These are phyloP conservation scores for Clytia hemisphaerica DNA, from an alignment of 30 jellyfish, hydroid and myxozoan species.

Conservation along the genomic window DNA sequence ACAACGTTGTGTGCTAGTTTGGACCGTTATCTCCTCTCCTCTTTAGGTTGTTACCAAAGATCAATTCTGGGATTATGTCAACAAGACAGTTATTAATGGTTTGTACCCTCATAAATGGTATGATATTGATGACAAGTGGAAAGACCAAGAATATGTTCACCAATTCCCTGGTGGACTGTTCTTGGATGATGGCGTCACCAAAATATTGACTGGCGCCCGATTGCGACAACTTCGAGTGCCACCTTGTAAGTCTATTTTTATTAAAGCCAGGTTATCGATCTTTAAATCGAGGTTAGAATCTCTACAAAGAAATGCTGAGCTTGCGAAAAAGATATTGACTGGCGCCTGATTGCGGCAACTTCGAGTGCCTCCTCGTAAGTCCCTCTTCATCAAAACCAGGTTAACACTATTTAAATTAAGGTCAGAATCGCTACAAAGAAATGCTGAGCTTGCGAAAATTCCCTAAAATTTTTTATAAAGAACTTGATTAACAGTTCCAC, in stretches of 20 bases:
- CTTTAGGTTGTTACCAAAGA: constrained; percentile 60
- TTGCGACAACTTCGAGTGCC: constrained; percentile 81
- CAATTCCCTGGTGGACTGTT: constrained; percentile 83
- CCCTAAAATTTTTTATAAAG: too few relatives aligned
- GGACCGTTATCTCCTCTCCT: too few relatives aligned
- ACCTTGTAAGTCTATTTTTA: constrained; percentile 46
- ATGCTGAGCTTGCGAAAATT: too few relatives aligned
- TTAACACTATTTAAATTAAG: too few relatives aligned
- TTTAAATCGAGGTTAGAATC: neutral
- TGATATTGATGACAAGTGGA: neutral
- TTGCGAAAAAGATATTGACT: too few relatives aligned
- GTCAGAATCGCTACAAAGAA: neutral
- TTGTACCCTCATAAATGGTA: constrained; percentile 69
- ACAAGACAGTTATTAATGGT: constrained; percentile 11
- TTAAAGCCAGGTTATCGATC: too few relatives aligned
- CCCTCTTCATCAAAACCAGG: too few relatives aligned
- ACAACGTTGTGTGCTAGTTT: too few relatives aligned
- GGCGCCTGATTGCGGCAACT: too few relatives aligned
- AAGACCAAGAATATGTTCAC: constrained; percentile 30
- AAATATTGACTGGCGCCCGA: constrained; percentile 85
- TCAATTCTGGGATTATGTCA: constrained; percentile 66
- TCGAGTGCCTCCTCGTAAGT: too few relatives aligned
- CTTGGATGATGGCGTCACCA: constrained; percentile 62
- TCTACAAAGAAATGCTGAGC: neutral
- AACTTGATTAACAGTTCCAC: too few relatives aligned